Conservation (phyloP, 2,888 invertebrate genomes). For the Drosophila picticornis region DNA sequence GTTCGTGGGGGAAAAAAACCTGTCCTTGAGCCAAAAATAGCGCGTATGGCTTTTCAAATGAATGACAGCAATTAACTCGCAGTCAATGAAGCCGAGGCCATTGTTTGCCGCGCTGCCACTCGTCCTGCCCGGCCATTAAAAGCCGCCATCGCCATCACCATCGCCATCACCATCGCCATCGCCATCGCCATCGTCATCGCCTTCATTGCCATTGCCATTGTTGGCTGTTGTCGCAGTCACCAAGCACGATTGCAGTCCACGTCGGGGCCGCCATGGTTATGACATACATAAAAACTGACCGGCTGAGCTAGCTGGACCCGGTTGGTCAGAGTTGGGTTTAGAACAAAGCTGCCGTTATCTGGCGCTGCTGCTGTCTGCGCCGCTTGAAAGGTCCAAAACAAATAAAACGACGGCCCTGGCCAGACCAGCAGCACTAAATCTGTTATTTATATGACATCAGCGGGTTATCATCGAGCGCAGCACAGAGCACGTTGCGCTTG, state of each 20-base stretch:
- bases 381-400: slow-evolving; percentile 54
- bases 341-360: slow-evolving; percentile 64
- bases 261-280: slow-evolving; percentile 44
- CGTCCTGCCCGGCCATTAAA: slow-evolving; percentile 60
- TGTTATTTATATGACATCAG: slow-evolving; percentile 74
- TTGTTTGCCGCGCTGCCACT: slow-evolving; percentile 60
- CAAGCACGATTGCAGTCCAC: slow-evolving; percentile 49
- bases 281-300: slow-evolving; percentile 69
- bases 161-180: slow-evolving; percentile 34
- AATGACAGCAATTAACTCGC: slow-evolving; percentile 79
- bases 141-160: slow-evolving; percentile 39
- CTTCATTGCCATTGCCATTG: slow-evolving; percentile 9
- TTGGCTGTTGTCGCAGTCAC: slow-evolving; percentile 19
- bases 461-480: slow-evolving; percentile 55
- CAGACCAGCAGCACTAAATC: slow-evolving; percentile 70
- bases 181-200: slow-evolving; percentile 25
- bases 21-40: slow-evolving; percentile 49
- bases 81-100: slow-evolving; percentile 72
- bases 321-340: slow-evolving; percentile 22
- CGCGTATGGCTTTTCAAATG: slow-evolving; percentile 77
- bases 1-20: slow-evolving; percentile 4
- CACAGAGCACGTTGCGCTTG: slow-evolving; percentile 27
- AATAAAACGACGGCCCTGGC: slow-evolving; percentile 63
- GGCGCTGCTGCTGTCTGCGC: slow-evolving; percentile 32
- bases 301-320: slow-evolving; percentile 18